A percentile compares a stretch with the other conserved stretches of the same genome.
Conservation (phyloP, 2,113 vertebrate genomes). For the Chinchilla lanigera region DNA sequence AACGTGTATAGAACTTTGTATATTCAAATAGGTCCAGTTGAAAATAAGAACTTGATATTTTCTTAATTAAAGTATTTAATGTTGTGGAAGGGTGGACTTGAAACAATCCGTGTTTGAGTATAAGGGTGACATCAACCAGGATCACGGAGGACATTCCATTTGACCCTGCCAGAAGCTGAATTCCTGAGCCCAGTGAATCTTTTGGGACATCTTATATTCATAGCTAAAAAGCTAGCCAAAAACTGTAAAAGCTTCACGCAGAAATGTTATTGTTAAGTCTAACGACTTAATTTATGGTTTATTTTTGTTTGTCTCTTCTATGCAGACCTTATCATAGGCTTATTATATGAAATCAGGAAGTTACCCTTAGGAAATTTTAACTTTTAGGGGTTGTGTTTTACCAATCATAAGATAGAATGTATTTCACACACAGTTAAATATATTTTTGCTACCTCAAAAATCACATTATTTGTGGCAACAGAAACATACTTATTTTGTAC, state of each 20-base stretch:
- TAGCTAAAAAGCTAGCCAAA: conserved; percentile 50
- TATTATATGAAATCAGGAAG: conserved; percentile 57
- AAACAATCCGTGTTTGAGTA: neutral
- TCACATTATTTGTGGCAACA: neutral
- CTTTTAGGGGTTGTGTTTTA: conserved; percentile 7
- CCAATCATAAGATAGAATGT: conserved; percentile 22
- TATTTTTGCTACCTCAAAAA: conserved; percentile 25
- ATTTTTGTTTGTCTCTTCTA: conserved; percentile 70
- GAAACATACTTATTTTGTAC: neutral
- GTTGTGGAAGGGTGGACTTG: neutral
- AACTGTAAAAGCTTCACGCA: conserved; percentile 56
- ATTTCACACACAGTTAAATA: neutral
- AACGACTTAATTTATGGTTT: conserved; percentile 62
- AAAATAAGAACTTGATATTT: conserved; percentile 50
- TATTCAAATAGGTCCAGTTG: neutral
- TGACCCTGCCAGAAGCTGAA: conserved; percentile 32
- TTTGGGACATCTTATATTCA: conserved; percentile 59
- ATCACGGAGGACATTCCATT: conserved; percentile 31
- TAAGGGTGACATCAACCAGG: neutral
- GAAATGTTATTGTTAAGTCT: conserved; percentile 68
- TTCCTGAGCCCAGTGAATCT: conserved; percentile 43
- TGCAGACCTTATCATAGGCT: conserved; percentile 9
- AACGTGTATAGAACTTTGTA: neutral
- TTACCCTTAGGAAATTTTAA: conserved; percentile 33
- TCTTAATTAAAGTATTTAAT: neutral